These are phyloP conservation scores for Caenorhabditis afra DNA, from an alignment of 2,888 invertebrate species.

Conservation along the genomic window DNA sequence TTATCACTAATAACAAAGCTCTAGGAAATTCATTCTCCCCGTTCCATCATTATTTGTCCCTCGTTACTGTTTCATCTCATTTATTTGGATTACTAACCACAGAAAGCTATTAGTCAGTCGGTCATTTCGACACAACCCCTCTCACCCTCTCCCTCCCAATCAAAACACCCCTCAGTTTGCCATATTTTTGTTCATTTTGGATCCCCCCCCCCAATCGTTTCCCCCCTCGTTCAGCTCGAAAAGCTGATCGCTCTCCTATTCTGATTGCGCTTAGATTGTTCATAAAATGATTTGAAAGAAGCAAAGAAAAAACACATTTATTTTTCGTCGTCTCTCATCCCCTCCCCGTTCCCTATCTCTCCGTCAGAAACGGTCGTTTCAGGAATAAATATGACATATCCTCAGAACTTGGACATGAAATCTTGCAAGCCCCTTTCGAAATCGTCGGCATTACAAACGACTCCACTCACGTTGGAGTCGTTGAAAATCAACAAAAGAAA, in stretches of 20 bases:
- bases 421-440: no score
- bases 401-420: not conserved
- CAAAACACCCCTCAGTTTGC: slow-evolving; percentile 25
- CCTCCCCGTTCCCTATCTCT: not conserved
- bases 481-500: no score
- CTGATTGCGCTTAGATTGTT: slow-evolving; percentile 1
- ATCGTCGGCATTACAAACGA: no score
- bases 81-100: slow-evolving; percentile 4
- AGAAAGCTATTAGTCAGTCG: no score
- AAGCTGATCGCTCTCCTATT: not conserved
- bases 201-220: no score
- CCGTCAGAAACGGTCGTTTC: slow-evolving; percentile 9
- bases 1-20: not conserved
- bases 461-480: no score
- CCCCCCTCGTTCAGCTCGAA: no score
- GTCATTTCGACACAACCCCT: no score
- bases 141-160: not conserved
- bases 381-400: slow-evolving; percentile 50
- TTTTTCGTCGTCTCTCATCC: not conserved
- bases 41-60: not conserved
- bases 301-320: not conserved
- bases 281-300: not conserved
- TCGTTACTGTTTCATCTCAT: slow-evolving; percentile 9
- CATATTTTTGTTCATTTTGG: slow-evolving; percentile 33
- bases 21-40: slow-evolving; percentile 4